Conservation (phyloP, 2,888 invertebrate species). For the Andricus curvator region DNA sequence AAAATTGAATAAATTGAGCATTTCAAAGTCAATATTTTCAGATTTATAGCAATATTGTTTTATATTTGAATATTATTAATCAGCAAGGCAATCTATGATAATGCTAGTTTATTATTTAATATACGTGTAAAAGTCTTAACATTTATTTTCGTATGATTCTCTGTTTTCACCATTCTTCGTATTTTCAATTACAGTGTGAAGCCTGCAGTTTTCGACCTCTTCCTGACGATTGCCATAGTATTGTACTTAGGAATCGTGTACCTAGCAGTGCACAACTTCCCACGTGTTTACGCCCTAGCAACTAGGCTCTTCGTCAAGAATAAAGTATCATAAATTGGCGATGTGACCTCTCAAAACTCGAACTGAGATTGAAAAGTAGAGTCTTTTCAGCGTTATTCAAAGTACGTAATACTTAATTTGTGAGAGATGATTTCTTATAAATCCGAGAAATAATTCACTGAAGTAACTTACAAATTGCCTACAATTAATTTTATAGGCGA, state of each 20-base stretch:
- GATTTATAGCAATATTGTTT: too few species aligned
- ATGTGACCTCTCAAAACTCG: not conserved
- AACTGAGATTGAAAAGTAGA: slow-evolving; percentile 27
- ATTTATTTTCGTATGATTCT: too few species aligned
- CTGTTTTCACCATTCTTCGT: slow-evolving; percentile 13
- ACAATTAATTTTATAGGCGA: not conserved
- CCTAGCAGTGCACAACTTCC: slow-evolving; percentile 87
- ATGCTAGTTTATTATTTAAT: too few species aligned
- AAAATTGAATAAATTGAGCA: too few species aligned
- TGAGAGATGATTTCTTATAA: not conserved
- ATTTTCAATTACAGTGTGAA: slow-evolving; percentile 88
- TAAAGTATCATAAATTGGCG: slow-evolving; percentile 67
- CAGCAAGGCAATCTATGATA: too few species aligned
- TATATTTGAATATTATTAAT: too few species aligned
- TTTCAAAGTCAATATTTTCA: too few species aligned
- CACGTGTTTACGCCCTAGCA: slow-evolving; percentile 83
- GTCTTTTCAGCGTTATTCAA: not conserved
- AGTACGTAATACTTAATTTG: slow-evolving; percentile 32
- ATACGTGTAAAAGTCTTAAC: too few species aligned
- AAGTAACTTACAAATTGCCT: not conserved
- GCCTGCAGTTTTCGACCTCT: slow-evolving; percentile 98
- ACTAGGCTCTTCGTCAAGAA: slow-evolving; percentile 69
- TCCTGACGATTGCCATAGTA: slow-evolving; percentile 91
- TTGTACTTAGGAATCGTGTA: slow-evolving; percentile 93
- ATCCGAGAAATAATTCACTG: not conserved